Conservation (phyloP, 2,888 invertebrate genomes). For the Unio pictorum region DNA sequence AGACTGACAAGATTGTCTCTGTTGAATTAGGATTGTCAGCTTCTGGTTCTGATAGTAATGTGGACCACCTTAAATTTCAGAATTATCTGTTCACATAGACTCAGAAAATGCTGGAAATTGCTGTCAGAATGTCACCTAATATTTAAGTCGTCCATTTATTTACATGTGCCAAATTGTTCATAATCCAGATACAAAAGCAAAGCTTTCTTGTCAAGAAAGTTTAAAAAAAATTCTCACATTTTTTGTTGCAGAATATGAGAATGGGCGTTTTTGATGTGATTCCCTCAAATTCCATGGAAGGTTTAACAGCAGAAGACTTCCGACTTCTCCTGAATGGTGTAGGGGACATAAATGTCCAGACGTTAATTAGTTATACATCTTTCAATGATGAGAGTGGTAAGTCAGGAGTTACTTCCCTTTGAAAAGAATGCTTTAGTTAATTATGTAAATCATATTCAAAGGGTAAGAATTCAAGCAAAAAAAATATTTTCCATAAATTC, state of each 20-base stretch:
- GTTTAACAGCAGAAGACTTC: conserved; percentile 95
- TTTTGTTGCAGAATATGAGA: conserved; percentile 81
- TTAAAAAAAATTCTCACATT: neutral
- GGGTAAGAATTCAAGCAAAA: too few relatives aligned
- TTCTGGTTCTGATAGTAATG: too few relatives aligned
- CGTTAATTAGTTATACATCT: conserved; percentile 95
- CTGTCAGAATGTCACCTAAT: too few relatives aligned
- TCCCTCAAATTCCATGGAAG: conserved; percentile 91
- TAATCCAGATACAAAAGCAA: too few relatives aligned
- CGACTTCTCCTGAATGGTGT: conserved; percentile 96
- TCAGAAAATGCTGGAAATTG: too few relatives aligned
- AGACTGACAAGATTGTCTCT: too few relatives aligned
- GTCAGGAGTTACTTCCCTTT: conserved; percentile 58
- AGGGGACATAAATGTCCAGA: conserved; percentile 95
- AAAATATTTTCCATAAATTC: too few relatives aligned
- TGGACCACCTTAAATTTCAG: too few relatives aligned
- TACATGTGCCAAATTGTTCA: too few relatives aligned
- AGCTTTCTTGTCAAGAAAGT: neutral
- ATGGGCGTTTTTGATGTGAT: conserved; percentile 97
- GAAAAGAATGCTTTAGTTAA: neutral
- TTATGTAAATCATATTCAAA: neutral
- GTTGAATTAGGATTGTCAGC: too few relatives aligned
- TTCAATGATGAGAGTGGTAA: conserved; percentile 98
- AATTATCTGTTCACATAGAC: too few relatives aligned
- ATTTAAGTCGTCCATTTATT: too few relatives aligned